Evolutionary conservation across 1,140 invertebrate genomes (phyloP), one percentile per base, ranked within the genome.

Genomic region (Rhynchophorus ferrugineus): DNA sequence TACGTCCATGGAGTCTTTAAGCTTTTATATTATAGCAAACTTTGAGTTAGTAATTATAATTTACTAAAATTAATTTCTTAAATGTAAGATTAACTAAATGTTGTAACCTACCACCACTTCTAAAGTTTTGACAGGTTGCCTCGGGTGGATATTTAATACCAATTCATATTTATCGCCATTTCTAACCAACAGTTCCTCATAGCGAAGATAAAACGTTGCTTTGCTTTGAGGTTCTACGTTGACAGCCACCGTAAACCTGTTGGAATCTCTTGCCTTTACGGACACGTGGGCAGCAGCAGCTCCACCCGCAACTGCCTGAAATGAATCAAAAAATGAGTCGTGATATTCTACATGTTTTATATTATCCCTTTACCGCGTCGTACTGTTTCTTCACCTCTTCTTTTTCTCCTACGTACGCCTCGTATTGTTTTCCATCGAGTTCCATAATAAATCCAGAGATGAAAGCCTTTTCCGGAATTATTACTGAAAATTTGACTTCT

Each of bases 341-440:
- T 5, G 13, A 36, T 33, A 29, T 19, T 17, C 8, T 18, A 44
- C 14, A 9, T 33, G 18, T n/a, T 22, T 3, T 1, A 14, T 39
- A 6, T 13, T 18, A 5, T 24, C n/a, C 35, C 39, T 14, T 54
- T 45, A 82, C 82, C 24, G 75, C 62, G 22, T 75, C 68, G 61
- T 84, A 84, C 19, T 76, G 78, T 53, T 78, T 69, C 61, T 80
- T 78, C 0, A 82, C 83, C 67, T 81, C 75, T 64, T 79, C 74
- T 69, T 79, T 80, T 57, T 79, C 77, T 62, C 79, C 71, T 1
- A 79, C 73, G 49, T 75, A 75, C 11, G 77, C 77, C 52, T 74
- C 67, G 53, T 76, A 78, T 1, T 62, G 62, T 61, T 76, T 73
- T 8, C 75, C 75, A 37, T 73, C 73, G 8, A 78, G 72, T 62